Conservation (phyloP, 2,797 vertebrate species). For the Acrossocheilus fasciatus region DNA sequence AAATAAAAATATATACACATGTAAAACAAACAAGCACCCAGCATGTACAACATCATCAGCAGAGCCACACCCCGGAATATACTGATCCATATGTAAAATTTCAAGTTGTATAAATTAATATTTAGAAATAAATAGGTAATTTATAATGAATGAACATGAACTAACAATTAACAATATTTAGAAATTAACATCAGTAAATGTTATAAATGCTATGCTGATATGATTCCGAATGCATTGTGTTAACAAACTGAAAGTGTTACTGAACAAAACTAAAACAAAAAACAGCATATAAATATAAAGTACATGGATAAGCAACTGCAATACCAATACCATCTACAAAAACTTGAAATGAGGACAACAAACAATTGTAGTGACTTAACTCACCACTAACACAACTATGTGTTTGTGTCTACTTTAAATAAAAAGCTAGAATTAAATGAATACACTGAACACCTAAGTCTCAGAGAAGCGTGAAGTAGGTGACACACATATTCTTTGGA, state of each 20-base stretch:
- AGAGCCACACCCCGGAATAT: no score
- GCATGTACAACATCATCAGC: no score
- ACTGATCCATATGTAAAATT: neutral
- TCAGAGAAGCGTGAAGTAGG: conserved; percentile 39
- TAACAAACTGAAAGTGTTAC: neutral
- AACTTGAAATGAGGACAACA: conserved; percentile 13
- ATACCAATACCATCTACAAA: neutral
- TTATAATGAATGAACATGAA: neutral
- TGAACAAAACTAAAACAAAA: neutral
- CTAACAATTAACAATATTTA: neutral
- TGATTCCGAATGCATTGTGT: neutral
- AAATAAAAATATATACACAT: no score
- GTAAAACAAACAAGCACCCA: no score
- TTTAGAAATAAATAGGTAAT: neutral
- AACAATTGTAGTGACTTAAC: neutral
- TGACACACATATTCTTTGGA: conserved; percentile 30
- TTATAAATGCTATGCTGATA: neutral
- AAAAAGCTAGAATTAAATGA: conserved; percentile 46
- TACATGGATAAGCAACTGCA: neutral
- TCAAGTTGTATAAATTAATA: neutral
- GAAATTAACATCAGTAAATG: neutral
- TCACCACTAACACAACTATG: neutral
- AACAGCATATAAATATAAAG: neutral
- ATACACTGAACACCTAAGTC: conserved; percentile 2
- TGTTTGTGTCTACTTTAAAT: conserved; percentile 26